These are phyloP conservation scores for Laspeyria flexula DNA, from an alignment of 2,888 invertebrate species.

Conservation along the genomic window DNA sequence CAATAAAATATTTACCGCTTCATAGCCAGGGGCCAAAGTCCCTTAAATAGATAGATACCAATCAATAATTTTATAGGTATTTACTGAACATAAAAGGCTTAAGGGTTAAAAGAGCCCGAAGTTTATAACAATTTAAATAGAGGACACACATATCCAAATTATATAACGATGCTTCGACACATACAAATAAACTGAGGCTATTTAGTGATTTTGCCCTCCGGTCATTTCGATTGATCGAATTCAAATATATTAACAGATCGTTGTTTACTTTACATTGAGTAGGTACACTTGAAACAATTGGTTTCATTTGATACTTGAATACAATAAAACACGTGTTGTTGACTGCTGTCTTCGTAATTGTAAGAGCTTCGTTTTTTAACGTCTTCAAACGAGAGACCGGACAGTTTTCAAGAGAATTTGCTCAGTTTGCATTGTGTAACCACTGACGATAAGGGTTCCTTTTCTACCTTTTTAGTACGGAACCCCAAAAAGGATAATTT, in stretches of 20 bases:
- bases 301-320: background rate
- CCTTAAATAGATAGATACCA: constrained; percentile 30
- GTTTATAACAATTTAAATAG: background rate
- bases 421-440: no score
- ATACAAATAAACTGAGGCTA: background rate
- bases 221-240: constrained; percentile 5
- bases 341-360: background rate
- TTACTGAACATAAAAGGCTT: constrained; percentile 15
- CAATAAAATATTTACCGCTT: constrained; percentile 25
- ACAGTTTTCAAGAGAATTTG: no score
- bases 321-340: background rate
- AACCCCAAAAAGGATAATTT: no score
- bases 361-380: background rate
- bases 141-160: background rate
- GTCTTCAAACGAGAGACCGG: no score
- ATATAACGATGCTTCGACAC: background rate
- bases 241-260: constrained; percentile 3
- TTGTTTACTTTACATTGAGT: background rate
- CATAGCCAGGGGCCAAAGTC: constrained; percentile 14
- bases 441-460: no score
- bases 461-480: no score
- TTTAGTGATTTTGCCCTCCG: constrained; percentile 3
- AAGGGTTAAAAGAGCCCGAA: constrained; percentile 14
- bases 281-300: constrained; percentile 3
- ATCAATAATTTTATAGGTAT: constrained; percentile 34